A percentile compares a stretch with the other conserved stretches of the same genome.
Conservation (phyloP, 2,113 vertebrate species). For the Hydrolagus affinis region DNA sequence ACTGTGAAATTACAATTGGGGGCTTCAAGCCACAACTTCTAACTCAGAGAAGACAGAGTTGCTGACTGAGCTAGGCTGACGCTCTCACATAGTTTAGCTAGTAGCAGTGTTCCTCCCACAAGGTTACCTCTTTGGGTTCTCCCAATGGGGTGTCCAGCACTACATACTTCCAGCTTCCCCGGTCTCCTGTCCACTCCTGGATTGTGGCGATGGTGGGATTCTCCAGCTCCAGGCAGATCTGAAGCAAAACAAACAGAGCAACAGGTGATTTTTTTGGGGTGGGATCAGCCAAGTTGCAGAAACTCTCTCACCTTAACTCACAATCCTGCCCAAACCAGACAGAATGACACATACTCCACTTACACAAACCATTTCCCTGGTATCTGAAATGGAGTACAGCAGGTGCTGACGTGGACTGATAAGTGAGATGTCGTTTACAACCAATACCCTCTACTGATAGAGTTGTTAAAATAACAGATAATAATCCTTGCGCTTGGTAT, state of each 20-base stretch:
- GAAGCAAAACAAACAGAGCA: neutral
- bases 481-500: too few species aligned
- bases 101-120: neutral
- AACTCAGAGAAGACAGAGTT: neutral
- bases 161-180: constrained; percentile 31
- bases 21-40: neutral
- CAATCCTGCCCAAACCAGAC: too few species aligned
- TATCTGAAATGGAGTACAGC: too few species aligned
- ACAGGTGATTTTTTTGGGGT: neutral
- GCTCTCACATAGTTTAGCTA: neutral
- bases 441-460: too few species aligned
- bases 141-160: constrained; percentile 4
- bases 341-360: too few species aligned
- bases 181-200: constrained; percentile 18
- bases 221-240: constrained; percentile 33
- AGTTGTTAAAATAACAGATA: too few species aligned
- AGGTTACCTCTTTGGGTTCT: constrained; percentile 15
- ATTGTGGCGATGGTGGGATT: constrained; percentile 14
- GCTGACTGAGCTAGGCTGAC: neutral
- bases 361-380: too few species aligned
- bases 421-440: too few species aligned
- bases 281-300: too few species aligned
- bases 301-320: too few species aligned
- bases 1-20: too few species aligned
- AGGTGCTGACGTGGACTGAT: too few species aligned